These are phyloP conservation scores for Agrotis clavis DNA, from an alignment of 2,888 invertebrate species.

Conservation along the genomic window DNA sequence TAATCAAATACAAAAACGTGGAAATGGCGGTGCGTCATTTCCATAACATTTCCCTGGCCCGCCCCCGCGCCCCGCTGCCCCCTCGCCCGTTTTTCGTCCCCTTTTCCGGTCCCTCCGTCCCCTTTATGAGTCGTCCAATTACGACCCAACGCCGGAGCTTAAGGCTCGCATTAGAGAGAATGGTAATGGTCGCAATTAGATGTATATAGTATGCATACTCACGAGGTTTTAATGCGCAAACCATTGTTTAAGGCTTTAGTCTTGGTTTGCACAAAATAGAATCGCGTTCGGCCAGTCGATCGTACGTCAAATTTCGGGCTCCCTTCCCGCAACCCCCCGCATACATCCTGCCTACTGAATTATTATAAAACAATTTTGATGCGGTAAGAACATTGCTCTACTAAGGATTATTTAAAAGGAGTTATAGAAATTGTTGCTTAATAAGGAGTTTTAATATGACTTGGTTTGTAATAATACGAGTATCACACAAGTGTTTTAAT, in stretches of 20 bases:
- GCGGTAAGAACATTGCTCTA: too few species aligned
- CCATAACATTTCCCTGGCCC: slow-evolving; percentile 85
- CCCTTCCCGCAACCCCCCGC: too few species aligned
- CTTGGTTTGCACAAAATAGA: too few species aligned
- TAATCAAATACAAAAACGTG: slow-evolving; percentile 91
- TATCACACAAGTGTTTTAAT: too few species aligned
- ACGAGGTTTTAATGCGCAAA: slow-evolving; percentile 53
- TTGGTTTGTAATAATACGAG: too few species aligned
- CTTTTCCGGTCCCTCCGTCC: slow-evolving; percentile 86
- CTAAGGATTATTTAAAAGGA: too few species aligned
- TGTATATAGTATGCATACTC: slow-evolving; percentile 62
- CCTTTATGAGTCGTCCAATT: slow-evolving; percentile 90
- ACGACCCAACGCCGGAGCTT: slow-evolving; percentile 87
- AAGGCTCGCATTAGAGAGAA: slow-evolving; percentile 85
- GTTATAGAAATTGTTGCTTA: too few species aligned
- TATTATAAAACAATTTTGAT: too few species aligned
- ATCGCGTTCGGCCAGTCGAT: too few species aligned
- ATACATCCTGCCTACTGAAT: too few species aligned
- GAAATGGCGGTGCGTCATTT: slow-evolving; percentile 91
- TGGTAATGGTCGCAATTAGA: slow-evolving; percentile 79
- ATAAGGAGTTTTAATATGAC: too few species aligned
- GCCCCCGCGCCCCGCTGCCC: slow-evolving; percentile 62
- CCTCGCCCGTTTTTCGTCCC: slow-evolving; percentile 81
- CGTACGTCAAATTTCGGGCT: too few species aligned
- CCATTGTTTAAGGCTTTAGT: slow-evolving; percentile 56